Evolutionary conservation across 2,888 invertebrate genomes (phyloP).

Genomic region (Andrena chrysosceles): DNA sequence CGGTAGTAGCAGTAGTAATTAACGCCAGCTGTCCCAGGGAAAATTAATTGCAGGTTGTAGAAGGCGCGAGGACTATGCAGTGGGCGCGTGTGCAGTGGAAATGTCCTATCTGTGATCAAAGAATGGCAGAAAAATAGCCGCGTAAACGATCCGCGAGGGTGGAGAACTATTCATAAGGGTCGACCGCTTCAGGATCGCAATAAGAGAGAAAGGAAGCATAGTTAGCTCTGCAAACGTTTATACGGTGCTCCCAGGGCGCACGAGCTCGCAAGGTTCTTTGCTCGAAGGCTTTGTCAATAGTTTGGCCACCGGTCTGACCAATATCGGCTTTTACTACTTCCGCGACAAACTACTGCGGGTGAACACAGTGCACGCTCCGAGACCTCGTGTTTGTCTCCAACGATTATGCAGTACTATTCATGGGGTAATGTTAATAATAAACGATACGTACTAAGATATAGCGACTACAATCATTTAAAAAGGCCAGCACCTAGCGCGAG

Average conservation of each 20-base stretch:
- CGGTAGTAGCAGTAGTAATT: not conserved
- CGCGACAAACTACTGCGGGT: not conserved
- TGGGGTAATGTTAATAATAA: not conserved
- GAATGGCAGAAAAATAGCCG: not conserved
- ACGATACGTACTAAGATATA: not conserved
- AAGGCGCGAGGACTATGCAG: not conserved
- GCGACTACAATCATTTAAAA: not conserved
- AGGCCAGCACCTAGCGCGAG: not conserved
- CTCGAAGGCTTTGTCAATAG: slow-evolving; percentile 12
- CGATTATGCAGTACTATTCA: not conserved
- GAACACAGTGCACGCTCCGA: not conserved
- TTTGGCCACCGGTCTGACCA: slow-evolving; percentile 30
- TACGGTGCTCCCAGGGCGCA: not conserved
- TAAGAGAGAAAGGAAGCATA: not conserved
- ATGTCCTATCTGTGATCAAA: not conserved
- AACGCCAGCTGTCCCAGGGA: not conserved
- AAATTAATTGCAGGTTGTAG: too few species aligned
- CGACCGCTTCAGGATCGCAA: slow-evolving; percentile 4
- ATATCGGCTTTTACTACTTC: slow-evolving; percentile 51
- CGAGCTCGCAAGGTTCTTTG: slow-evolving; percentile 18
- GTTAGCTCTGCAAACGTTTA: slow-evolving; percentile 26
- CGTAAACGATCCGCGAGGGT: not conserved
- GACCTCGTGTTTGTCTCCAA: not conserved
- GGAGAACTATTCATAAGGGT: not conserved
- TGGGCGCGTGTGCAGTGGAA: not conserved